Evolutionary conservation across 2,888 invertebrate species (phyloP), one percentile per base, ranked within the genome.

Genomic region (Aleiodes testaceus): DNA sequence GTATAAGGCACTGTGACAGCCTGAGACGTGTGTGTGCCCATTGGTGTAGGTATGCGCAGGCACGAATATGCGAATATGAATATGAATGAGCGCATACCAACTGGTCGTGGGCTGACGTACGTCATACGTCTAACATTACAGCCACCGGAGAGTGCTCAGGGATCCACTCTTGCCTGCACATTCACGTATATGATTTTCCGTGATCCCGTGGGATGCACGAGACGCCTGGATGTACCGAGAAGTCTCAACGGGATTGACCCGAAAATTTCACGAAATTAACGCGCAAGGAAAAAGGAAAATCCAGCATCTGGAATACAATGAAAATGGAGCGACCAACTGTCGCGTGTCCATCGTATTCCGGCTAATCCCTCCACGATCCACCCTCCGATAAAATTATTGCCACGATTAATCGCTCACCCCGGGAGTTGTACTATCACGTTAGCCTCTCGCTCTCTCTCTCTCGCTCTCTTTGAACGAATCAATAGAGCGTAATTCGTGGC

Each of bases 51-150:
- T 66, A 52, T 66, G 30, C 52, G 4, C 18, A 18, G 20, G 16
- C 18, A 66, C 52, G 18, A 30, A 55, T 12, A 47, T 45, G 66
- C 45, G 71, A 77, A 76, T 80, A 81, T 79, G 80, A 81, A 82
- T 80, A 80, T 79, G 79, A 80, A 80, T 78, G 79, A 78, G 79
- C 74, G 66, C 70, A 66, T 20, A 61, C 74, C 74, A 73, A 73
- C 76, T 75, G 74, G 26, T 22, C 16, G 69, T 52, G 50, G 63
- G n/a, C 69, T 70, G 69, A 73, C 77, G 79, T 81, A 76, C 77
- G 79, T 80, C 82, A 80, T 78, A 77, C 74, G 80, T 81, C 81
- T 80, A 75, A 80, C 77, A 75, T 77, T 78, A 26, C 26, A 49
- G 77, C 70, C 70, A 71, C 63, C 70, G 69, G 50, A 42, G 16